phyloP scores from a whole-genome alignment of 2,113 vertebrate genomes.

The Galemys pyrenaicus region DNA sequence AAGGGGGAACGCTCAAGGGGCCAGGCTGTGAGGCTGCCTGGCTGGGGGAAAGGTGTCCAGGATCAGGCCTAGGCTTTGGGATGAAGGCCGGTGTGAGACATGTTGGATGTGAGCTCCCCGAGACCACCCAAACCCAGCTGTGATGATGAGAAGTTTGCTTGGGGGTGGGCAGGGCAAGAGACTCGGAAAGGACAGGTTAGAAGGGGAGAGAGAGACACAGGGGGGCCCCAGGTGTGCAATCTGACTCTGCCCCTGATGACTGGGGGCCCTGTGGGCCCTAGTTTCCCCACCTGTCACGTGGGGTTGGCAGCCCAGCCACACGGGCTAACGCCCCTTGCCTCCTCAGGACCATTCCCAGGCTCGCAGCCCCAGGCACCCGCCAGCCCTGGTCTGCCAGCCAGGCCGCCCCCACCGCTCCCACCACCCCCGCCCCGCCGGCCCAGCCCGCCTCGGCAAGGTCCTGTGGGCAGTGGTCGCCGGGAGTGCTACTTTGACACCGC shows the following conservation, averaged over 20 bases:
- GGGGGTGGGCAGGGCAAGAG: not conserved
- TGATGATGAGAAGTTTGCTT: not conserved
- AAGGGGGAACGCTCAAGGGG: not conserved
- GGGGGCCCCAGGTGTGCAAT: not conserved
- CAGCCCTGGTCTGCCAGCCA: slow-evolving; percentile 21
- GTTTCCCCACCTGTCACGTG: not conserved
- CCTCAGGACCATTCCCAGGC: slow-evolving; percentile 45
- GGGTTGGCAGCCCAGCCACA: not conserved
- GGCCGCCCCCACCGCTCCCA: not conserved
- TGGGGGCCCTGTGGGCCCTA: not conserved
- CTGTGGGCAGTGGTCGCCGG: slow-evolving; percentile 77
- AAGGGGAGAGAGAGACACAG: not conserved
- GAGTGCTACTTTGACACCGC: slow-evolving; percentile 91
- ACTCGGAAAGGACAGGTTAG: too few relatives aligned
- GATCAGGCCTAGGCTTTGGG: not conserved
- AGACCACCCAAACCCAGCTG: not conserved
- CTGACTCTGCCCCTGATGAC: not conserved
- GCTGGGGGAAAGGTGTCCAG: not conserved
- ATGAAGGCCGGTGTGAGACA: not conserved
- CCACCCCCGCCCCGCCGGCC: slow-evolving; percentile 51
- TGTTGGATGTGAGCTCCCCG: not conserved
- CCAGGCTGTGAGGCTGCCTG: not conserved
- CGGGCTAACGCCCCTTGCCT: not conserved
- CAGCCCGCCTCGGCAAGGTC: slow-evolving; percentile 35
- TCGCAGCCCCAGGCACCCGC: slow-evolving; percentile 50